phyloP scores from a whole-genome alignment of 2,888 invertebrate genomes.

The Sialis fuliginosa region DNA sequence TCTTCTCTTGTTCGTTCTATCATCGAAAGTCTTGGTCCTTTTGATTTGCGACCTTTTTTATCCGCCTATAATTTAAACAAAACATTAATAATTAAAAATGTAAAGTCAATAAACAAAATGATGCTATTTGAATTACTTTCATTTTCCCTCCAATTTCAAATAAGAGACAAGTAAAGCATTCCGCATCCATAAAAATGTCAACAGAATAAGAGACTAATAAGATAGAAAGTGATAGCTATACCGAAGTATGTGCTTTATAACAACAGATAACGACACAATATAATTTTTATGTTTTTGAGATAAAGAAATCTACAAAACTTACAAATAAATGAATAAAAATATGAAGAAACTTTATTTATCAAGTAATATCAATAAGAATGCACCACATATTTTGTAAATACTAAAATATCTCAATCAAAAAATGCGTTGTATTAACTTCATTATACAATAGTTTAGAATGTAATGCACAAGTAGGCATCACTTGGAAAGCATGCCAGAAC shows the following conservation, averaged over 20 bases:
- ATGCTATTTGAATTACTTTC: not conserved
- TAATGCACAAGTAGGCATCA: constrained; percentile 2
- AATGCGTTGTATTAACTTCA: not conserved
- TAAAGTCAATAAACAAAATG: not conserved
- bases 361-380: too few relatives aligned
- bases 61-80: constrained; percentile 18
- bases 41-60: constrained; percentile 29
- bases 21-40: constrained; percentile 26
- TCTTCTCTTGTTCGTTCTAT: constrained; percentile 30
- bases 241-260: not conserved
- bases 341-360: too few relatives aligned
- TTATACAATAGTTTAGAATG: not conserved
- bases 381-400: too few relatives aligned
- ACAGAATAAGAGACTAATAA: not conserved
- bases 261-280: not conserved
- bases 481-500: constrained; percentile 5
- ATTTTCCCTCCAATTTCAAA: constrained; percentile 3
- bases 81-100: constrained; percentile 1
- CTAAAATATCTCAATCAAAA: too few relatives aligned
- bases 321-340: too few relatives aligned
- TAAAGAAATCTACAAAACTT: not conserved
- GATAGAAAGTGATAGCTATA: not conserved
- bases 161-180: not conserved
- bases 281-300: not conserved
- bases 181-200: not conserved